Evolutionary conservation across 2,113 vertebrate genomes (phyloP).

Genomic region (Lichenostomus cassidix): DNA sequence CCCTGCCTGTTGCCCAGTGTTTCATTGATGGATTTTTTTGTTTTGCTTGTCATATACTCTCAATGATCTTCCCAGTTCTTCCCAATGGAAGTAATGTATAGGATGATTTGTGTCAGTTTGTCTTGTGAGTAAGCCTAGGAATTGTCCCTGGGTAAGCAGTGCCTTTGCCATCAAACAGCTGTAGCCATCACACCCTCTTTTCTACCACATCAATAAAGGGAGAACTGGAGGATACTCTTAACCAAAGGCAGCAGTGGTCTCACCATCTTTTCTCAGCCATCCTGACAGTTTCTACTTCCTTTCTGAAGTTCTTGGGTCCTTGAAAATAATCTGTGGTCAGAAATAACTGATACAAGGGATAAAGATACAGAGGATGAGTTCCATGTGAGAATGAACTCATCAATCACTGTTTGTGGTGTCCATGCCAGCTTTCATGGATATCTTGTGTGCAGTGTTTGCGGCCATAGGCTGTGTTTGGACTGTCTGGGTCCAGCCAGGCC

Average conservation of each 20-base stretch:
- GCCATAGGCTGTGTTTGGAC: background rate
- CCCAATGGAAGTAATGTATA: background rate
- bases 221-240: background rate
- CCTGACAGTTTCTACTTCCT: background rate
- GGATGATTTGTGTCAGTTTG: background rate
- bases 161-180: background rate
- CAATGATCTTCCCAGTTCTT: background rate
- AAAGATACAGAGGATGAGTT: background rate
- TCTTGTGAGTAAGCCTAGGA: background rate
- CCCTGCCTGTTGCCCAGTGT: background rate
- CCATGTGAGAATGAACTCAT: background rate
- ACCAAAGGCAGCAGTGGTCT: background rate
- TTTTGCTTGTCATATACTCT: background rate
- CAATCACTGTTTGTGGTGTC: background rate
- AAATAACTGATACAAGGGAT: background rate
- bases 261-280: background rate
- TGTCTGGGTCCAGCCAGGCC: background rate
- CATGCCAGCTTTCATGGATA: background rate
- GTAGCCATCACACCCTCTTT: fast-evolving
- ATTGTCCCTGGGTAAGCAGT: background rate
- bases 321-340: background rate
- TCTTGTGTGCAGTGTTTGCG: background rate
- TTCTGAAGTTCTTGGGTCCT: background rate
- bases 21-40: background rate
- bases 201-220: background rate